These are phyloP conservation scores for Masticophis lateralis DNA, from an alignment of 2,797 vertebrate genomes.

Conservation along the genomic window DNA sequence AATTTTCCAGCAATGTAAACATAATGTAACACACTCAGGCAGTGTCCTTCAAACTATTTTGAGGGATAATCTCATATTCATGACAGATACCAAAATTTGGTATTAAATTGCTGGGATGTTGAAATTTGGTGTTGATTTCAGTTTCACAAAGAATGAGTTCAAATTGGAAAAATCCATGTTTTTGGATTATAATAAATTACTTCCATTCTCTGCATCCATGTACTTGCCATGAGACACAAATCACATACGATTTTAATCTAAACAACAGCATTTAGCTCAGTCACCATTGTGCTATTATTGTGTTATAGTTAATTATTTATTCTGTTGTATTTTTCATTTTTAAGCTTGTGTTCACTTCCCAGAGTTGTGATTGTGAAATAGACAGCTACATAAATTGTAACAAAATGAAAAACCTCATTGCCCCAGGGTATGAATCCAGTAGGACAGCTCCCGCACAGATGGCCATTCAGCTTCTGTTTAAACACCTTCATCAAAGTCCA, in stretches of 20 bases:
- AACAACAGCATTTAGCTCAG: neutral
- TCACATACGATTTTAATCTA: neutral
- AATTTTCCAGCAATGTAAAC: neutral
- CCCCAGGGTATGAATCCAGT: neutral
- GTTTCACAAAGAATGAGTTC: neutral
- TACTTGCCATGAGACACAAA: neutral
- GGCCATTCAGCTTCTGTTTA: neutral
- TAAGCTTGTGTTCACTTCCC: neutral
- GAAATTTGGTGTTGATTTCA: neutral
- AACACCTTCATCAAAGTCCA: neutral
- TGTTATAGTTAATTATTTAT: neutral
- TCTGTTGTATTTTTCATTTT: neutral
- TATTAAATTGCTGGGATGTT: neutral
- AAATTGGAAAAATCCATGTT: neutral
- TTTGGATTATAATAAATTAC: neutral
- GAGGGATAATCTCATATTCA: conserved; percentile 9
- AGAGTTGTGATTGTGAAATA: neutral
- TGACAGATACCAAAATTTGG: conserved; percentile 1
- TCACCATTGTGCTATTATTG: neutral
- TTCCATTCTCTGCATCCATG: neutral
- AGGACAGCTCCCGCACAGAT: neutral
- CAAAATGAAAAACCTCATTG: neutral
- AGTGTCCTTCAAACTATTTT: neutral
- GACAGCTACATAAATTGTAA: neutral
- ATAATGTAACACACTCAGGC: neutral